Conservation (phyloP, 1,140 invertebrate genomes). For the Nasonia longicornis region DNA sequence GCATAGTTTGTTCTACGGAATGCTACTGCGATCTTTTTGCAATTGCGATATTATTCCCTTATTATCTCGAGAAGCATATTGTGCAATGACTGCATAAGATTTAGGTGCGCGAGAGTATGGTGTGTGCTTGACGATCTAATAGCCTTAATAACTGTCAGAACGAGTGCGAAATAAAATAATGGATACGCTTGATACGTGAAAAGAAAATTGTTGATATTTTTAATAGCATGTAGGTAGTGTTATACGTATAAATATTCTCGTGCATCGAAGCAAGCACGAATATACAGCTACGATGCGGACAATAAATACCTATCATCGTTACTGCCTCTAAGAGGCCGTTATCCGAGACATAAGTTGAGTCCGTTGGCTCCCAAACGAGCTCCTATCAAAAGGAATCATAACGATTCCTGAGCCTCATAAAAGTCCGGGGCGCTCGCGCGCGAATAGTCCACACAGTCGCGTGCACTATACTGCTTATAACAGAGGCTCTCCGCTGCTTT, state of each 20-base stretch:
- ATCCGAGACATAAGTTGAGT: neutral
- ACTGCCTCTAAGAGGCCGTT: too few species aligned
- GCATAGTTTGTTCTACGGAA: neutral
- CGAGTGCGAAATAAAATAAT: neutral
- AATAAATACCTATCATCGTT: too few species aligned
- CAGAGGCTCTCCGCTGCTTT: neutral
- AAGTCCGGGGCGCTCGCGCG: neutral
- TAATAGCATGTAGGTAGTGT: too few species aligned
- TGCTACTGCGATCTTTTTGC: neutral
- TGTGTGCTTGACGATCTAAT: neutral
- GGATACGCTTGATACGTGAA: too few species aligned
- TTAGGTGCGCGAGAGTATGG: too few species aligned
- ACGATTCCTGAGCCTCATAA: conserved; percentile 14
- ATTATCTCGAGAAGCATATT: too few species aligned
- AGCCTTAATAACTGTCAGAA: neutral
- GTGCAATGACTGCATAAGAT: too few species aligned
- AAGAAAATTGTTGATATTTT: too few species aligned
- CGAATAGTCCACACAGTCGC: neutral
- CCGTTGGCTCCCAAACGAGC: neutral
- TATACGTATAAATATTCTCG: too few species aligned
- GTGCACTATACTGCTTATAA: neutral
- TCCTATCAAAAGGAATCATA: conserved; percentile 14
- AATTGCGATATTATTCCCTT: neutral
- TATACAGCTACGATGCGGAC: too few species aligned
- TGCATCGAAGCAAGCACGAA: too few species aligned